These are phyloP conservation scores for Corapipo altera DNA, from an alignment of 2,113 vertebrate genomes.

Conservation along the genomic window DNA sequence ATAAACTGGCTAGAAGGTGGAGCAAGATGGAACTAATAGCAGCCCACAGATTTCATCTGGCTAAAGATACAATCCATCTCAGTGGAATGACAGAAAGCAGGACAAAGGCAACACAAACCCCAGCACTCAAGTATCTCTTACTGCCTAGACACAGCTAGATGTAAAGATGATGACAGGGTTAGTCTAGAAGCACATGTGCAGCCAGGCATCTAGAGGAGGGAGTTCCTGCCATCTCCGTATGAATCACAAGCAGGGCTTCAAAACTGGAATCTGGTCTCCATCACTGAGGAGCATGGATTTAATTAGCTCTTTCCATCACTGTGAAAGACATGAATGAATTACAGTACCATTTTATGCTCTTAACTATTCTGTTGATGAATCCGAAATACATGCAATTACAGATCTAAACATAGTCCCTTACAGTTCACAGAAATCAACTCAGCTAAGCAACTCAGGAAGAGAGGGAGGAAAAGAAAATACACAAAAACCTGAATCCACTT, in stretches of 20 bases:
- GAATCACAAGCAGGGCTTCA: not conserved
- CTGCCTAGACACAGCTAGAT: not conserved
- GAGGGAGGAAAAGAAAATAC: not conserved
- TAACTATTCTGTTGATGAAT: not conserved
- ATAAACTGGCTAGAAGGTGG: not conserved
- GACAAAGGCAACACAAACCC: not conserved
- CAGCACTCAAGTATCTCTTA: not conserved
- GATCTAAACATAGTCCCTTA: conserved; percentile 19
- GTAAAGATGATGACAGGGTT: not conserved
- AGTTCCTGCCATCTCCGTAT: not conserved
- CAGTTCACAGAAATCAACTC: not conserved
- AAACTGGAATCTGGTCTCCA: not conserved
- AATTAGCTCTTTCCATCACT: not conserved
- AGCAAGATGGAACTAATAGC: not conserved
- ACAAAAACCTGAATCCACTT: not conserved
- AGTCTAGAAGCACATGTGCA: not conserved
- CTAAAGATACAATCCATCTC: not conserved
- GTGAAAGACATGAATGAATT: conserved; percentile 20
- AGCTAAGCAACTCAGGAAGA: not conserved
- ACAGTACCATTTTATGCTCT: not conserved
- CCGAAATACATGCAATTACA: conserved; percentile 22
- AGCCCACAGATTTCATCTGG: not conserved
- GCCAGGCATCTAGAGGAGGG: not conserved
- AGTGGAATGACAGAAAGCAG: not conserved
- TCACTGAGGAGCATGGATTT: not conserved